These are phyloP conservation scores for Eriocheir sinensis DNA, from an alignment of 1,140 invertebrate genomes.

Conservation along the genomic window DNA sequence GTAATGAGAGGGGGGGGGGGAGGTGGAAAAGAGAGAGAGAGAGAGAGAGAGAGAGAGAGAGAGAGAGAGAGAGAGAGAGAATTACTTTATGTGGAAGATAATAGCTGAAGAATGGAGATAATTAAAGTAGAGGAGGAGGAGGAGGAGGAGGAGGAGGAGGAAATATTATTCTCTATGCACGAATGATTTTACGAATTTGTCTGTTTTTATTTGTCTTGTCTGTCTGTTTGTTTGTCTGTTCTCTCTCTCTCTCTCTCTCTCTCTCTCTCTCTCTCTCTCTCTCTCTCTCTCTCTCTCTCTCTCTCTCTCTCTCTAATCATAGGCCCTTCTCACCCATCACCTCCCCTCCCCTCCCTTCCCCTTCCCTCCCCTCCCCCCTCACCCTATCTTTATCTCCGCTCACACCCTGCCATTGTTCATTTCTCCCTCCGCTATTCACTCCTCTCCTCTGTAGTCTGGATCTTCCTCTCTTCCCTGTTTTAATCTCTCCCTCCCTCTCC, in stretches of 20 bases:
- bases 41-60: too few species aligned
- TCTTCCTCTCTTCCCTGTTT: not conserved
- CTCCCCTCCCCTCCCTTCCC: not conserved
- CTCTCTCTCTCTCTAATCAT: too few species aligned
- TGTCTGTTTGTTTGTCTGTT: not conserved
- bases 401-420: not conserved
- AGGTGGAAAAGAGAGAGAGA: too few species aligned
- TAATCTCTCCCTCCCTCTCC: slow-evolving; percentile 11
- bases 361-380: not conserved
- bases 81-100: too few species aligned
- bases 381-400: not conserved
- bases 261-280: slow-evolving; percentile 20
- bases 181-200: not conserved
- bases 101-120: too few species aligned
- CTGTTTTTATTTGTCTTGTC: not conserved
- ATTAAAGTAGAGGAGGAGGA: too few species aligned
- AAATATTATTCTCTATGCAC: not conserved
- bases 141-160: too few species aligned
- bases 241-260: not conserved
- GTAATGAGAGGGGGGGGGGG: not conserved
- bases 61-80: too few species aligned
- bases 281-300: slow-evolving; percentile 51
- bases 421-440: not conserved
- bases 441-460: not conserved
- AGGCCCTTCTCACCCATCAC: not conserved